phyloP scores from a whole-genome alignment of 2,888 invertebrate genomes.

The Eledone cirrhosa region DNA sequence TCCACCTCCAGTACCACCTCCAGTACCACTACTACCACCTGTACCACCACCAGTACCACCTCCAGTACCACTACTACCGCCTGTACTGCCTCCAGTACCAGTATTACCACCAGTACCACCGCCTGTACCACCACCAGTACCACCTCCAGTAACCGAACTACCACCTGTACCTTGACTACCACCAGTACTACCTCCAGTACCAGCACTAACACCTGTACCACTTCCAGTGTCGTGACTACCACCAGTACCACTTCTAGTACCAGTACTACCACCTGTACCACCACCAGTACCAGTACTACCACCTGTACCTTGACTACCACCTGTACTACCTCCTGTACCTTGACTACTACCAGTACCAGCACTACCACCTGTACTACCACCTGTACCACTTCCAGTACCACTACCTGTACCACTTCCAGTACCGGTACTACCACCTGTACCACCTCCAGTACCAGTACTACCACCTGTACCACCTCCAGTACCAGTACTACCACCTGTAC shows the following conservation, averaged over 20 bases:
- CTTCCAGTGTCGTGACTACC: too few relatives aligned
- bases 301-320: too few relatives aligned
- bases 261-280: too few relatives aligned
- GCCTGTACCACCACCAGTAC: background rate
- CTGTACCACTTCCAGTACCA: background rate
- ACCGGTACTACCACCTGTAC: background rate
- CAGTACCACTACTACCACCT: too few relatives aligned
- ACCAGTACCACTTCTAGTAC: too few relatives aligned
- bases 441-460: slow-evolving; percentile 24
- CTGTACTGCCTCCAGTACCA: background rate
- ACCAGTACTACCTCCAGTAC: background rate
- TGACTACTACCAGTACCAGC: background rate
- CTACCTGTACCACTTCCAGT: background rate
- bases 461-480: slow-evolving; percentile 32
- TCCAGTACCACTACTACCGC: too few relatives aligned
- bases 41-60: too few relatives aligned
- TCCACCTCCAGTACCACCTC: too few relatives aligned
- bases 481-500: slow-evolving; percentile 54
- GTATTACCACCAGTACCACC: background rate
- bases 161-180: background rate
- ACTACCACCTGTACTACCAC: background rate
- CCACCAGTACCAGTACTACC: too few relatives aligned
- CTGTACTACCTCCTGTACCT: too few relatives aligned
- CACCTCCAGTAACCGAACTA: background rate
- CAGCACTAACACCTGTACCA: background rate